Percentiles rank a stretch among this genome's conserved stretches.
phyloP scores from a whole-genome alignment of 2,113 vertebrate species.

The Mastomys natalensis region DNA sequence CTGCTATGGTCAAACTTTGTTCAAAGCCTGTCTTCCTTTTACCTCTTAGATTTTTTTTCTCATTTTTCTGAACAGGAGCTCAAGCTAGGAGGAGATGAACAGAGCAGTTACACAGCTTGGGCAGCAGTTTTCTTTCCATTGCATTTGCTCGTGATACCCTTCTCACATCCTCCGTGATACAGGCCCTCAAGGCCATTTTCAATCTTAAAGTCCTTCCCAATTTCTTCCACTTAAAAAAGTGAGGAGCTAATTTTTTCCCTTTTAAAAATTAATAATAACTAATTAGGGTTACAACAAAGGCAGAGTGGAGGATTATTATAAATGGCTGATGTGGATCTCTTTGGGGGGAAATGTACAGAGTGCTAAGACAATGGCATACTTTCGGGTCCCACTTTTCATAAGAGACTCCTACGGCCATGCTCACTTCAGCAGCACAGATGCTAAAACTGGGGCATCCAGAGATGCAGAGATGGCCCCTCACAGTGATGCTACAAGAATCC shows the following conservation, averaged over 20 bases:
- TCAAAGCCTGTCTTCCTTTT: not conserved
- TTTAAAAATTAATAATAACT: slow-evolving; percentile 54
- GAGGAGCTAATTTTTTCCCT: slow-evolving; percentile 55
- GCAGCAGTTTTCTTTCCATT: not conserved
- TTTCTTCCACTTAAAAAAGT: slow-evolving; percentile 28
- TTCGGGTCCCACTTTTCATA: not conserved
- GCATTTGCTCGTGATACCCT: not conserved
- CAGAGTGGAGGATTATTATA: not conserved
- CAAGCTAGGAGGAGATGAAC: not conserved
- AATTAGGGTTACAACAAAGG: not conserved
- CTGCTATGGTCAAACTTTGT: not conserved
- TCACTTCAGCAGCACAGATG: not conserved
- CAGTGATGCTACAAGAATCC: not conserved
- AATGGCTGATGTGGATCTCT: not conserved
- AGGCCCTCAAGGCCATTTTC: not conserved
- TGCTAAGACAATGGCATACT: not conserved
- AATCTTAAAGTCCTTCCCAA: not conserved
- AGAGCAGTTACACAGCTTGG: not conserved
- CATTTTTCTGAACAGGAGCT: not conserved
- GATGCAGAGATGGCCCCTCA: not conserved
- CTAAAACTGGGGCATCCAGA: not conserved
- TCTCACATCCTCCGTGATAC: not conserved
- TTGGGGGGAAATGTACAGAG: not conserved
- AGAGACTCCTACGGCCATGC: not conserved
- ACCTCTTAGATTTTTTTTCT: not conserved